Evolutionary conservation across 2,888 invertebrate species (phyloP).

Genomic region (Achlya flavicornis): DNA sequence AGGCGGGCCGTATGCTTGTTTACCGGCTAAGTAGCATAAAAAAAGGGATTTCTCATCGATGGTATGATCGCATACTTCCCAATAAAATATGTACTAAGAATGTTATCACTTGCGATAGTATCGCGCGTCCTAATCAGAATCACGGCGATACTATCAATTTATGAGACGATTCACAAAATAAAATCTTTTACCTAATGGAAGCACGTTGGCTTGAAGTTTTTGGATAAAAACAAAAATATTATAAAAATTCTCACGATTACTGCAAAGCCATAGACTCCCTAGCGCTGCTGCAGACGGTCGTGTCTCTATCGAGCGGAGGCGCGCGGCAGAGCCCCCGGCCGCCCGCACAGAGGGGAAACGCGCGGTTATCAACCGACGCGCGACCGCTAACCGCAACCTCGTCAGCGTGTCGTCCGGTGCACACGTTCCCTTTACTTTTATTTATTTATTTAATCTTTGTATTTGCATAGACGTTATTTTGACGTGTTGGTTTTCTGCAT

Average conservation of each 20-base stretch:
- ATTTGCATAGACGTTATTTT: constrained; percentile 4
- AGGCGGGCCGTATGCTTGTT: too few relatives aligned
- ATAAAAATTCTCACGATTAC: too few relatives aligned
- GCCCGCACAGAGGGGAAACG: constrained; percentile 34
- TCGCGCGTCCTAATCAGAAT: too few relatives aligned
- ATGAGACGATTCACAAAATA: too few relatives aligned
- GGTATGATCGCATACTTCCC: too few relatives aligned
- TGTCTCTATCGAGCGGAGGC: constrained; percentile 38
- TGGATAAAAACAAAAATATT: not conserved
- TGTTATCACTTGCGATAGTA: too few relatives aligned
- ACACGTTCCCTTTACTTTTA: not conserved
- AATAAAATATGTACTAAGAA: too few relatives aligned
- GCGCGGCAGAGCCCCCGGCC: constrained; percentile 29
- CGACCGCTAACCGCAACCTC: constrained; percentile 13
- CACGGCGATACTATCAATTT: too few relatives aligned
- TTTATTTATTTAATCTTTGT: not conserved
- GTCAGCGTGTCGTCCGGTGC: constrained; percentile 6
- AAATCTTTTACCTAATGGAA: too few relatives aligned
- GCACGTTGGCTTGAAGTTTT: not conserved
- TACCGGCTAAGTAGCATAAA: too few relatives aligned
- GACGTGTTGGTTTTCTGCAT: not conserved
- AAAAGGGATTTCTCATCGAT: too few relatives aligned
- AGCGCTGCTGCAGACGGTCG: constrained; percentile 30
- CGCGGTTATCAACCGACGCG: constrained; percentile 15
- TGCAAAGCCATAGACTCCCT: constrained; percentile 30